A percentile compares a stretch with the other conserved stretches of the same genome.
These are phyloP conservation scores for Achroia grisella DNA, from an alignment of 1,140 invertebrate species.

Conservation along the genomic window DNA sequence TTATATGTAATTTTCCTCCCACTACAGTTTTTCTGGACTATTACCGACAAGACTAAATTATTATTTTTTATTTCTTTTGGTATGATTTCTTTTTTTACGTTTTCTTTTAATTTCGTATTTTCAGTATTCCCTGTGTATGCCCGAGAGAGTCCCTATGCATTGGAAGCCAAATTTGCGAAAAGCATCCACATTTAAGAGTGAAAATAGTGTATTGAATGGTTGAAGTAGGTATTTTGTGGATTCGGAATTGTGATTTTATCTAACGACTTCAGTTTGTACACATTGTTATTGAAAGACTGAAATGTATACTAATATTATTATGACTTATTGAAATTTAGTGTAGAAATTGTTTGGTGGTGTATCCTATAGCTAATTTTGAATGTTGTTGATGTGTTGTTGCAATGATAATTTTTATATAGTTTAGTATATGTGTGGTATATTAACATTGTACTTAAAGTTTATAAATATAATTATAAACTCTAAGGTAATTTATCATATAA, in stretches of 20 bases:
- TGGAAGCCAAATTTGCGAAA: constrained; percentile 71
- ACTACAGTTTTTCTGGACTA: neutral
- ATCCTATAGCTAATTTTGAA: constrained; percentile 64
- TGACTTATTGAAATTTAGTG: constrained; percentile 50
- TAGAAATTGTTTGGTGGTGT: constrained; percentile 68
- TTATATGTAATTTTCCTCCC: too few relatives aligned
- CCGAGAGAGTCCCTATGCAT: constrained; percentile 71
- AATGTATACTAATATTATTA: constrained; percentile 13
- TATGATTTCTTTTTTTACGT: constrained; percentile 44
- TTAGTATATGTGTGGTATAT: constrained; percentile 64
- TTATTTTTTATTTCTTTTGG: constrained; percentile 20
- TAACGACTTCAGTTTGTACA: constrained; percentile 42
- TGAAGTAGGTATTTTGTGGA: constrained; percentile 64
- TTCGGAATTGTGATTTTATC: constrained; percentile 37
- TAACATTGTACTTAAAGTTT: constrained; percentile 43
- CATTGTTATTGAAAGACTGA: constrained; percentile 21
- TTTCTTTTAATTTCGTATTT: constrained; percentile 71
- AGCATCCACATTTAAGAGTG: constrained; percentile 69
- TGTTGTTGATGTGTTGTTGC: constrained; percentile 70
- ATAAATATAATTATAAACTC: constrained; percentile 48
- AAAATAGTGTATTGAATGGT: constrained; percentile 73
- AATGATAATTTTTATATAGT: constrained; percentile 53
- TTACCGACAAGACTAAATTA: constrained; percentile 2
- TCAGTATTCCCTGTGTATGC: constrained; percentile 74
- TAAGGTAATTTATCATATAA: constrained; percentile 16